phyloP scores from a whole-genome alignment of 2,113 vertebrate genomes.

The Echinops telfairi region DNA sequence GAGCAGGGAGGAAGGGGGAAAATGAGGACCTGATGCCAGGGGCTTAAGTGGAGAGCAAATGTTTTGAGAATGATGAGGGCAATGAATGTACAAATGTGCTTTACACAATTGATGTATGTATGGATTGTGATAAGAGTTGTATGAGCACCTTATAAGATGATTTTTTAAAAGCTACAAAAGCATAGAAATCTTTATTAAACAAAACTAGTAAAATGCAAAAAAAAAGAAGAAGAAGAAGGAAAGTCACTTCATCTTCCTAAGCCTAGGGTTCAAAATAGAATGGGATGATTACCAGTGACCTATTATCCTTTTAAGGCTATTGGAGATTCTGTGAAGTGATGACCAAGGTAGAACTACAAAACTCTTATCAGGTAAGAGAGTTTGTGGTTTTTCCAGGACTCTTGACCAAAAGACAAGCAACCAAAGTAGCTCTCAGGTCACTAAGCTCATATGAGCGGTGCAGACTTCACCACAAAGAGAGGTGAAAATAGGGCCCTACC shows the following conservation, averaged over 20 bases:
- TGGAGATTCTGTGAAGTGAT: slow-evolving; percentile 38
- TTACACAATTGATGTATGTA: too few relatives aligned
- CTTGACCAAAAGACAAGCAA: slow-evolving; percentile 13
- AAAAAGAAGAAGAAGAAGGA: too few relatives aligned
- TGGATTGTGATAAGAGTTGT: too few relatives aligned
- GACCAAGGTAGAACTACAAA: slow-evolving; percentile 22
- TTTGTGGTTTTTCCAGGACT: slow-evolving; percentile 42
- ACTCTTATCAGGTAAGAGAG: slow-evolving; percentile 11
- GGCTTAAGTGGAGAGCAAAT: too few relatives aligned
- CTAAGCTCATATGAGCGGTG: background rate
- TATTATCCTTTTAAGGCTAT: slow-evolving; percentile 18
- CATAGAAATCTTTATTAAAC: too few relatives aligned
- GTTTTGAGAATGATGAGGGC: too few relatives aligned
- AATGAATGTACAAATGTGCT: too few relatives aligned
- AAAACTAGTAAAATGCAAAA: too few relatives aligned
- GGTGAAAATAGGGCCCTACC: background rate
- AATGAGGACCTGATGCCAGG: too few relatives aligned
- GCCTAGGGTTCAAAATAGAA: slow-evolving; percentile 57
- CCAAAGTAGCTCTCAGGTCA: background rate
- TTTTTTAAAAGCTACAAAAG: too few relatives aligned
- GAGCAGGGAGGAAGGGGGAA: too few relatives aligned
- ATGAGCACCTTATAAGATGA: too few relatives aligned
- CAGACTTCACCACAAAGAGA: slow-evolving; percentile 29
- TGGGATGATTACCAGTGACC: slow-evolving; percentile 44
- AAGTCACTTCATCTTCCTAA: slow-evolving; percentile 49